Conservation (phyloP, 2,888 invertebrate genomes). For the Coleophora deauratella region DNA sequence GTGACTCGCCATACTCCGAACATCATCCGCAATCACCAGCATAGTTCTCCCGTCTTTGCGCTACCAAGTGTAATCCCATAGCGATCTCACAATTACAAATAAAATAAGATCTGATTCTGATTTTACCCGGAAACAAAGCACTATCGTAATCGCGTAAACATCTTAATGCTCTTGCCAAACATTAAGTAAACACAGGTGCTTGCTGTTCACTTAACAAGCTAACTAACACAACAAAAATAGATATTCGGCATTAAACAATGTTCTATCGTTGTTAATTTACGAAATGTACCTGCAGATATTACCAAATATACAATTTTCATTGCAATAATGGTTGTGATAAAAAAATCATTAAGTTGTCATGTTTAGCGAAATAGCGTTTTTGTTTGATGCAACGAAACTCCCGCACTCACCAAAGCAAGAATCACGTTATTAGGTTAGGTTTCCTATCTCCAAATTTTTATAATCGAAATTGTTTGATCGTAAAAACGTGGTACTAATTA, state of each 20-base stretch:
- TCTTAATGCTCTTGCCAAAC: slow-evolving; percentile 14
- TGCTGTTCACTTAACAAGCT: slow-evolving; percentile 10
- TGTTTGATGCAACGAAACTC: slow-evolving; percentile 38
- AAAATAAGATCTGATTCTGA: slow-evolving; percentile 6
- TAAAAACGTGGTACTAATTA: no score
- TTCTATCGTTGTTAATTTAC: slow-evolving; percentile 33
- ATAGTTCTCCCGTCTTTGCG: not conserved
- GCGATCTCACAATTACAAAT: slow-evolving; percentile 4
- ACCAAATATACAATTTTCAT: slow-evolving; percentile 62
- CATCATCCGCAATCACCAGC: not conserved
- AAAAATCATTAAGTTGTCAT: slow-evolving; percentile 52
- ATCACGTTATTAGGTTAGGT: no score
- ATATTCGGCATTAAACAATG: slow-evolving; percentile 15
- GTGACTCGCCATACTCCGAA: not conserved
- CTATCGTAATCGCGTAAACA: no score
- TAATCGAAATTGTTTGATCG: no score
- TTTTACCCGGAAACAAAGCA: not conserved
- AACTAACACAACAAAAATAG: no score
- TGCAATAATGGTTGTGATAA: slow-evolving; percentile 71
- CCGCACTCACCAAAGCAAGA: slow-evolving; percentile 45
- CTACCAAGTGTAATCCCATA: not conserved
- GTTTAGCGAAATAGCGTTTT: slow-evolving; percentile 24
- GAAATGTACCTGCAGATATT: slow-evolving; percentile 56
- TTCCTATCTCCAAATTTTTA: no score
- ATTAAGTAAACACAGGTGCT: slow-evolving; percentile 1